phyloP scores from a whole-genome alignment of 2,888 invertebrate genomes.

The Alsophila aescularia region DNA sequence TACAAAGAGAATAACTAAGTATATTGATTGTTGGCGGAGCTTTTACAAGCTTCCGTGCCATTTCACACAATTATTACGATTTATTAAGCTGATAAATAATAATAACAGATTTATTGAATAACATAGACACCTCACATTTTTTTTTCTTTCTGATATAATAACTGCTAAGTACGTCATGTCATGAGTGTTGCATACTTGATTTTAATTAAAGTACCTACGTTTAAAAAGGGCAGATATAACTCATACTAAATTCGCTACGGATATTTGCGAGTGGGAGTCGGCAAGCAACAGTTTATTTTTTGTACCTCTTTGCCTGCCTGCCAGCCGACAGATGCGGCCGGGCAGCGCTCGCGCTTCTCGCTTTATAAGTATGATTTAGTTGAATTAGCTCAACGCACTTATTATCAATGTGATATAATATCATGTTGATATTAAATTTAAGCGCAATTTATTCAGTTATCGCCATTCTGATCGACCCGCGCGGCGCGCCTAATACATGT shows the following conservation, averaged over 20 bases:
- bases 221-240: not conserved
- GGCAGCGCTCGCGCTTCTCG: constrained; percentile 58
- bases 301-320: not conserved
- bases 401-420: constrained; percentile 46
- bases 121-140: no score
- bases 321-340: constrained; percentile 2
- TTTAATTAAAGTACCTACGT: not conserved
- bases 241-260: constrained; percentile 12
- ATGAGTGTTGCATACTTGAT: no score
- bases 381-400: constrained; percentile 44
- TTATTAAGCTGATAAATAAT: no score
- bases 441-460: constrained; percentile 41
- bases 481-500: not conserved
- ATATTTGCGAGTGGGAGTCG: constrained; percentile 18
- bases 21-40: no score
- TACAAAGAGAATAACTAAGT: no score
- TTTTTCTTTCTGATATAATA: no score
- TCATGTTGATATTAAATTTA: constrained; percentile 31
- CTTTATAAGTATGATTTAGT: constrained; percentile 74
- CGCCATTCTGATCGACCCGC: constrained; percentile 5
- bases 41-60: no score
- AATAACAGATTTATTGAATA: no score
- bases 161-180: no score
- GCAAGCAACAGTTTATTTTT: constrained; percentile 18
- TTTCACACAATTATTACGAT: no score